phyloP scores from a whole-genome alignment of 1,140 invertebrate species.

The Drosophila tropicalis region DNA sequence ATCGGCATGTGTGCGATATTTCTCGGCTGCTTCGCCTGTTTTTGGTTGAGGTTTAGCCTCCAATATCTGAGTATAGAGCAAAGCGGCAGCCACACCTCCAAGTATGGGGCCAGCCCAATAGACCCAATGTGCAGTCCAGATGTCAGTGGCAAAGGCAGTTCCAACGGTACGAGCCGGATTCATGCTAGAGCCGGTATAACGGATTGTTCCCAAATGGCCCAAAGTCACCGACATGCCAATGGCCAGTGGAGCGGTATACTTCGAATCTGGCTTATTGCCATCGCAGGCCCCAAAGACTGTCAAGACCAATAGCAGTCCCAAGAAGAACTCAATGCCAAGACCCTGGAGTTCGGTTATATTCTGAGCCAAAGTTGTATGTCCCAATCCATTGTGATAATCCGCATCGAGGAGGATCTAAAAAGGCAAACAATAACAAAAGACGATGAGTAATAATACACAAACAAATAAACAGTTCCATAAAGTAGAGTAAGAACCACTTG shows the following conservation, averaged over 20 bases:
- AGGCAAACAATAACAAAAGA: not conserved
- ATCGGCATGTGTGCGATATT: slow-evolving; percentile 81
- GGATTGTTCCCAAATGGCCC: slow-evolving; percentile 93
- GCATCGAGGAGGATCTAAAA: slow-evolving; percentile 87
- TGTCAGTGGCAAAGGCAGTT: slow-evolving; percentile 90
- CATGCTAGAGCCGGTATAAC: slow-evolving; percentile 94
- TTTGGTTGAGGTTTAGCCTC: slow-evolving; percentile 68
- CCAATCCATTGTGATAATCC: slow-evolving; percentile 85
- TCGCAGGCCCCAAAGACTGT: slow-evolving; percentile 95
- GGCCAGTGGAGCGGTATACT: slow-evolving; percentile 92
- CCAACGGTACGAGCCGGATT: slow-evolving; percentile 95
- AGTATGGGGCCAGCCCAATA: slow-evolving; percentile 94
- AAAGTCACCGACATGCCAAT: slow-evolving; percentile 95
- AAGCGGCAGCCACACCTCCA: slow-evolving; percentile 90
- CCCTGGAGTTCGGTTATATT: slow-evolving; percentile 89
- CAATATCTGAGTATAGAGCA: slow-evolving; percentile 88
- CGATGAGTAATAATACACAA: not conserved
- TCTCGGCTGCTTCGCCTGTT: slow-evolving; percentile 65
- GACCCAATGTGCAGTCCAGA: slow-evolving; percentile 93
- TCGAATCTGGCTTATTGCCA: slow-evolving; percentile 86
- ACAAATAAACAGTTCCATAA: not conserved
- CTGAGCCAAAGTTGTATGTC: slow-evolving; percentile 85
- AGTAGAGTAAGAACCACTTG: not conserved
- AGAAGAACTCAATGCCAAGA: slow-evolving; percentile 94
- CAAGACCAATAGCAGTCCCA: slow-evolving; percentile 94